These are phyloP conservation scores for Cyprinodon diabolis DNA, from an alignment of 2,797 vertebrate genomes.

Conservation along the genomic window DNA sequence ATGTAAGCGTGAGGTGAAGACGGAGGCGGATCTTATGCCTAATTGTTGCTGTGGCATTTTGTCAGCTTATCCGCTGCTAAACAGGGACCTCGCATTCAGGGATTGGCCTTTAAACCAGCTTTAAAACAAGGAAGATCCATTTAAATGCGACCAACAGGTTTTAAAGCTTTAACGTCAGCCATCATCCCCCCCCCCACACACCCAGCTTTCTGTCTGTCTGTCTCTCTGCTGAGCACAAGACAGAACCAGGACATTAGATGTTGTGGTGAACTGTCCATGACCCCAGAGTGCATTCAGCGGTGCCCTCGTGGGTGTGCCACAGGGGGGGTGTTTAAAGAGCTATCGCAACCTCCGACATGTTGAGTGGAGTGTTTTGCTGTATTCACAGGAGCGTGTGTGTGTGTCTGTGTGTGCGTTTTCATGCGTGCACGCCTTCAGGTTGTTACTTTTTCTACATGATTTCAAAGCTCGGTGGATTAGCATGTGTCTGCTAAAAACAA, in stretches of 20 bases:
- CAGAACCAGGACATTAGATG: conserved; percentile 64
- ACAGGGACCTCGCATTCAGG: conserved; percentile 22
- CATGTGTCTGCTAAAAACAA: conserved; percentile 33
- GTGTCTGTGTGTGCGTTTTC: conserved; percentile 12
- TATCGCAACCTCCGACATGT: conserved; percentile 55
- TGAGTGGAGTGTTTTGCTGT: conserved; percentile 52
- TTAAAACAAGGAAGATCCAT: background rate
- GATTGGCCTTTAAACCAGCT: conserved; percentile 15
- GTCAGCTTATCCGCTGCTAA: conserved; percentile 10
- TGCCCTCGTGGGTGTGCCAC: conserved; percentile 58
- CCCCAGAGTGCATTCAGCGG: conserved; percentile 66
- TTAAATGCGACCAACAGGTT: conserved; percentile 4
- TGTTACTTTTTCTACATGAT: conserved; percentile 41
- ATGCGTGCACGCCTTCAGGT: conserved; percentile 23
- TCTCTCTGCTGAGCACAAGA: conserved; percentile 59
- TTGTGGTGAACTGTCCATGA: conserved; percentile 75
- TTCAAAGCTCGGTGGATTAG: conserved; percentile 55
- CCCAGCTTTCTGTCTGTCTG: conserved; percentile 12
- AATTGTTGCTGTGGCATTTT: conserved; percentile 27
- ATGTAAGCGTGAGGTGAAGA: background rate
- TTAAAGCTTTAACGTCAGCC: conserved; percentile 31
- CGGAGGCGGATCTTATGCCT: conserved; percentile 1
- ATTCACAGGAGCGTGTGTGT: conserved; percentile 32
- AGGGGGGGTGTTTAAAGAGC: conserved; percentile 59
- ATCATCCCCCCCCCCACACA: background rate